A percentile compares a stretch with the other conserved stretches of the same genome.
Conservation (phyloP, 2,113 vertebrate species). For the Cynocephalus volans region DNA sequence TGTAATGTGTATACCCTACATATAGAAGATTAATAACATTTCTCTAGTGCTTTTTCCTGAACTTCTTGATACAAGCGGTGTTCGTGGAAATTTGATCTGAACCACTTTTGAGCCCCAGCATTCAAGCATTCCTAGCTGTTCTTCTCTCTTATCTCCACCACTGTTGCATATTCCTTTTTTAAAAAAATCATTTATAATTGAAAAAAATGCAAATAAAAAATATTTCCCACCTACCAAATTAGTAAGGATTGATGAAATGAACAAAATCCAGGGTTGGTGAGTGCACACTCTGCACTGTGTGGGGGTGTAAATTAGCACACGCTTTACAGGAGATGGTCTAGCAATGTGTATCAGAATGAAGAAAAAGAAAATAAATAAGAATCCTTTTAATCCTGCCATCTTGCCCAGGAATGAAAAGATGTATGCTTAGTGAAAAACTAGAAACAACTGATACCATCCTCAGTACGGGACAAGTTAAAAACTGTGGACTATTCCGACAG, state of each 20-base stretch:
- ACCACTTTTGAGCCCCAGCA: conserved; percentile 46
- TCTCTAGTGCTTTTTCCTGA: conserved; percentile 71
- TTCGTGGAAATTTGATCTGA: conserved; percentile 70
- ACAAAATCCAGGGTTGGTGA: background rate
- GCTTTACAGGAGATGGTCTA: background rate
- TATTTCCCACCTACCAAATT: background rate
- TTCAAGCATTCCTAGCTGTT: conserved; percentile 11
- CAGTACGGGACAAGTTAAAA: background rate
- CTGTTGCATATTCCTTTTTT: background rate
- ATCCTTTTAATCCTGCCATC: background rate
- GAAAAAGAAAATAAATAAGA: background rate
- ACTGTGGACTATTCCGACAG: conserved; percentile 37
- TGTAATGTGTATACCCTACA: conserved; percentile 80
- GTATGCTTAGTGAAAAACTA: background rate
- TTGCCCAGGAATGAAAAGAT: background rate
- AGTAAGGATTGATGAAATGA: background rate
- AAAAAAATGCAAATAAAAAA: conserved; percentile 48
- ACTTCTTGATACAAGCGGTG: conserved; percentile 62
- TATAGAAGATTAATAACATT: conserved; percentile 82
- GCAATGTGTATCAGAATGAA: background rate
- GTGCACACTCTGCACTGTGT: background rate
- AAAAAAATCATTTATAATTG: conserved; percentile 26
- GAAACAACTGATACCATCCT: background rate
- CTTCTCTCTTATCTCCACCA: conserved; percentile 45
- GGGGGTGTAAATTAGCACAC: background rate